A percentile compares a stretch with the other conserved stretches of the same genome.
phyloP scores from a whole-genome alignment of 1,140 invertebrate species.

The Cotesia chilonis region DNA sequence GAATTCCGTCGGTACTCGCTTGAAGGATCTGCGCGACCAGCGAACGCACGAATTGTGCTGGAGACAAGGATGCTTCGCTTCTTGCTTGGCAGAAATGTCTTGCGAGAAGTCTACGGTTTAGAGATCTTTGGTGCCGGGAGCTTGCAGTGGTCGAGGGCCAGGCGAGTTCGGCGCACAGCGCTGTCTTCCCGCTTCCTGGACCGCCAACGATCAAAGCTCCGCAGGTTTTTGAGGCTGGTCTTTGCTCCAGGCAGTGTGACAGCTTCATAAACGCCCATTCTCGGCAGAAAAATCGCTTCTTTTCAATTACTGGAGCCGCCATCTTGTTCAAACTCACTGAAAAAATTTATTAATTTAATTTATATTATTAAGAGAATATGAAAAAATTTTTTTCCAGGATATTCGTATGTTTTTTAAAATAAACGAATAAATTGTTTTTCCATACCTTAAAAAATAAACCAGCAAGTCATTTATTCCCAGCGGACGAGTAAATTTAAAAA shows the following conservation, averaged over 20 bases:
- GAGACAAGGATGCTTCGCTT: slow-evolving; percentile 71
- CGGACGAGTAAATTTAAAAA: no score
- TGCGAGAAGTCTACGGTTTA: slow-evolving; percentile 81
- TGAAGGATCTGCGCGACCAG: slow-evolving; percentile 78
- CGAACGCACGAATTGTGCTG: slow-evolving; percentile 83
- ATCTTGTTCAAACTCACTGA: slow-evolving; percentile 43
- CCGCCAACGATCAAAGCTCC: slow-evolving; percentile 87
- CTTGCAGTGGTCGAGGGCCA: slow-evolving; percentile 74
- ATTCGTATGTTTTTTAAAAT: no score
- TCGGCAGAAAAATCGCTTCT: slow-evolving; percentile 80
- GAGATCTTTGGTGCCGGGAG: slow-evolving; percentile 73
- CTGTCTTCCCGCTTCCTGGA: slow-evolving; percentile 88
- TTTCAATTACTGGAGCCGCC: slow-evolving; percentile 66
- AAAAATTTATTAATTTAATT: no score
- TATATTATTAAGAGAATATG: no score
- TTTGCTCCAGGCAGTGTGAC: slow-evolving; percentile 87
- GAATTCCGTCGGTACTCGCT: slow-evolving; percentile 59
- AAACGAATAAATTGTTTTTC: no score
- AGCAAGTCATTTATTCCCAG: no score
- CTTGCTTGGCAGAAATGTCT: slow-evolving; percentile 82
- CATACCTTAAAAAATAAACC: no score
- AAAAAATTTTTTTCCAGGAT: no score
- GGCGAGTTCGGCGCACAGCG: slow-evolving; percentile 84
- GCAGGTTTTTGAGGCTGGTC: slow-evolving; percentile 78
- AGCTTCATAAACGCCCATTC: slow-evolving; percentile 97